These are phyloP conservation scores for Lethenteron reissneri DNA, from an alignment of 2,113 vertebrate genomes.

Conservation along the genomic window DNA sequence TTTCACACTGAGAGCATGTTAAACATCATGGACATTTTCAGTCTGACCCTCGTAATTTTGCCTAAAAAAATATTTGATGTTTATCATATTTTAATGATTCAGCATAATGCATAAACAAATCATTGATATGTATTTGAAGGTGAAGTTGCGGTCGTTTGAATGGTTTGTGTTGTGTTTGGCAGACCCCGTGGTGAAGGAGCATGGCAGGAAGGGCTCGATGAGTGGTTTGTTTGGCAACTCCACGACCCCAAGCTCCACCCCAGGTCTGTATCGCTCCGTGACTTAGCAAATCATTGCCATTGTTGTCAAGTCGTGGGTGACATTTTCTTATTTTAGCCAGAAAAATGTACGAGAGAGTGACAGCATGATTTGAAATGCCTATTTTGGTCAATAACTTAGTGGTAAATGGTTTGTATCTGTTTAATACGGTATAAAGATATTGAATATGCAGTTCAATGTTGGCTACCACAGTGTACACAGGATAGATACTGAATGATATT, in stretches of 20 bases:
- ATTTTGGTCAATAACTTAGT: neutral
- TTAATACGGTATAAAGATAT: neutral
- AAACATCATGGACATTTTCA: too few species aligned
- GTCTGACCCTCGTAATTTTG: too few species aligned
- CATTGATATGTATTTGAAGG: too few species aligned
- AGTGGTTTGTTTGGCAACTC: conserved; percentile 2
- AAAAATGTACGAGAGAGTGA: neutral
- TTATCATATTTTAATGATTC: too few species aligned
- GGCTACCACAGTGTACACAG: too few species aligned
- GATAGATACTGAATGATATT: too few species aligned
- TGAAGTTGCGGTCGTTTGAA: too few species aligned
- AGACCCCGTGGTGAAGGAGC: conserved; percentile 4
- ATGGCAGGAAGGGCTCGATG: conserved; percentile 2
- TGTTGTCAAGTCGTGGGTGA: neutral
- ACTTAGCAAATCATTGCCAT: neutral
- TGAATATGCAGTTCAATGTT: neutral
- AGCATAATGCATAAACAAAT: too few species aligned
- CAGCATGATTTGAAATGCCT: neutral
- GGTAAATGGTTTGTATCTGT: neutral
- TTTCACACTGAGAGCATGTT: too few species aligned
- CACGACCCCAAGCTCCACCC: neutral
- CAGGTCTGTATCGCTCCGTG: neutral
- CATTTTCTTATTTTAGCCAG: neutral
- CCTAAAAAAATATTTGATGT: too few species aligned
- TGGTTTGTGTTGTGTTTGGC: too few species aligned